Conservation (phyloP, 1,140 invertebrate species). For the Diachasmimorpha longicaudata region DNA sequence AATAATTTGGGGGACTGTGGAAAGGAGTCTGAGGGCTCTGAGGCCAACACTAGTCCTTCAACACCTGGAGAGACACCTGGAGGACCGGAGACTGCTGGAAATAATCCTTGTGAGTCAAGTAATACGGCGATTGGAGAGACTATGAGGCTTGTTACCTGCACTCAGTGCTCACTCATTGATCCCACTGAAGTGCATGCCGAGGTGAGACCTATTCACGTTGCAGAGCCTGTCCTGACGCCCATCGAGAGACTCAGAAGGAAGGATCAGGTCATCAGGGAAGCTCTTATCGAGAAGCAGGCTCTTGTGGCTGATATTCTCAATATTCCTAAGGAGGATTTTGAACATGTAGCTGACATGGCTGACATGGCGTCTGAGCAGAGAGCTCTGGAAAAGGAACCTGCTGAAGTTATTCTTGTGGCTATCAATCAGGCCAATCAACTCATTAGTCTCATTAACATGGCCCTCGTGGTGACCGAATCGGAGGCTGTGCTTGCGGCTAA, state of each 20-base stretch:
- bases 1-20: too few relatives aligned
- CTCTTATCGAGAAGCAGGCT: slow-evolving; percentile 76
- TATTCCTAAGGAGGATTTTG: slow-evolving; percentile 74
- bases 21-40: background rate
- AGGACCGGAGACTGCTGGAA: too few relatives aligned
- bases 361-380: slow-evolving; percentile 68
- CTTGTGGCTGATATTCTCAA: slow-evolving; percentile 79
- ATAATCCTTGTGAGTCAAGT: background rate
- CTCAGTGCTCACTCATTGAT: slow-evolving; percentile 74
- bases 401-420: slow-evolving; percentile 74
- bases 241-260: slow-evolving; percentile 77
- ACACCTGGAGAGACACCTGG: background rate
- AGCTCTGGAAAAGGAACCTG: slow-evolving; percentile 67
- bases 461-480: slow-evolving; percentile 62
- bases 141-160: slow-evolving; percentile 60
- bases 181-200: slow-evolving; percentile 80
- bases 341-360: slow-evolving; percentile 71
- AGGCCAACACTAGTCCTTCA: background rate
- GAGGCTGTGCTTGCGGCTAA: slow-evolving; percentile 58
- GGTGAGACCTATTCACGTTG: slow-evolving; percentile 75
- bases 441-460: slow-evolving; percentile 63
- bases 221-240: slow-evolving; percentile 80
- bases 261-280: slow-evolving; percentile 73
- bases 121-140: slow-evolving; percentile 48
- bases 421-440: slow-evolving; percentile 71